Base-by-base conservation (phyloP, 2,888 invertebrate genomes). In the Coelogynopora nodosa region DNA sequence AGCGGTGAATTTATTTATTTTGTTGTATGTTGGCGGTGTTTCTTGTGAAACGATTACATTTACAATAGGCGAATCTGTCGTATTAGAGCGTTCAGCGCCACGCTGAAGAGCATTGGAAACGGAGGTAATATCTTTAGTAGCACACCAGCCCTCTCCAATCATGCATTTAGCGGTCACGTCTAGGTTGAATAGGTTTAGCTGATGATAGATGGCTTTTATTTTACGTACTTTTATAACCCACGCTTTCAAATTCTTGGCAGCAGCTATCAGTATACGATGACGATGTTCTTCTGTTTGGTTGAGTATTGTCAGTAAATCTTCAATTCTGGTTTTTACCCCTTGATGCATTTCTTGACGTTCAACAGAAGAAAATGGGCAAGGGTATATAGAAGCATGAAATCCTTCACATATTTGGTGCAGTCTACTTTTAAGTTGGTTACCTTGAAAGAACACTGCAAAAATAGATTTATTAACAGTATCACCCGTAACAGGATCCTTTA, bases 161-260 rank as follows among this genome's bases (percentile, higher is more conserved):
- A 99, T 94, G 93, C 98, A 98, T 92, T 99, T 99, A 93, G 98
- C 97, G 0, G 98, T 99, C n/a, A 99, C 98, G 92, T 99, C 98
- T 94, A 99, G 93, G 92, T 98, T 99, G 94, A 99, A 99, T 91
- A 98, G 94, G 93, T 99, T 99, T 90, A 99, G 93, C 0, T 98
- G 98, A 93, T 97, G 97, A 93, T 99, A 99, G 91, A 99, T 98
- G 27, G 98, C 98, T 93, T 99, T 99, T 92, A 99, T 98, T 93
- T 99, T 99, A 90, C 97, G 95, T 85, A 99, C 98, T 88, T 97
- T 95, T 86, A 90, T 90, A 86, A 92, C 90, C 98, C 99, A 99
- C 91, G 96, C 97, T 93, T 97, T 97, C 87, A 99, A 96, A 93
- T 98, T 98, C 92, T 98, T 98, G 0, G 98, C 97, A 0, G 98